A percentile compares a stretch with the other conserved stretches of the same genome.
Conservation (phyloP, 1,140 invertebrate genomes). For the Hesperophylax magnus region DNA sequence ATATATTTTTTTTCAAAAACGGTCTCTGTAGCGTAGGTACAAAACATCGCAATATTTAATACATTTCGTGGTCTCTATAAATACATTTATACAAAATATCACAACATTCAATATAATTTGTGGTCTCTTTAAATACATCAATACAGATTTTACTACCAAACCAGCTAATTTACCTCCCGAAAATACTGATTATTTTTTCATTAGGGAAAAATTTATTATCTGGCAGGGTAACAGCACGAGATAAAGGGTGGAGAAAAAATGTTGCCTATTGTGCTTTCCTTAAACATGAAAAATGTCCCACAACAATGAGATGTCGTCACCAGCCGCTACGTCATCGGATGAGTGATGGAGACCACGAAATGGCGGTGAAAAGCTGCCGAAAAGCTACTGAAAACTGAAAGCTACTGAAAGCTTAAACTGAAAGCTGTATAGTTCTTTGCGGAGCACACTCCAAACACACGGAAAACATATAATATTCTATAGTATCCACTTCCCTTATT, state of each 20-base stretch:
- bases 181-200: slow-evolving; percentile 37
- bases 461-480: no score
- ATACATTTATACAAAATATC: not conserved
- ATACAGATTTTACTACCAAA: not conserved
- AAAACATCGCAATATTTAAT: no score
- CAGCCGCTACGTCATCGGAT: slow-evolving; percentile 16
- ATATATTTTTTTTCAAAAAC: not conserved
- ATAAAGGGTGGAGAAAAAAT: slow-evolving; percentile 30
- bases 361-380: not conserved
- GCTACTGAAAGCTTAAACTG: no score
- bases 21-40: not conserved
- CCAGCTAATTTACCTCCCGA: not conserved
- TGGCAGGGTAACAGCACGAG: slow-evolving; percentile 9
- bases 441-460: not conserved
- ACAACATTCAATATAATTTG: not conserved
- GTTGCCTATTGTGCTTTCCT: slow-evolving; percentile 22
- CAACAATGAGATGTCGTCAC: slow-evolving; percentile 23
- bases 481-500: no score
- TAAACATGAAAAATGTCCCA: slow-evolving; percentile 32
- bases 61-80: no score
- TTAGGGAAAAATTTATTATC: slow-evolving; percentile 23
- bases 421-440: not conserved
- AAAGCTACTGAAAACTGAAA: no score
- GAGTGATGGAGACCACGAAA: slow-evolving; percentile 33
- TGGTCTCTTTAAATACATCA: not conserved